phyloP scores from a whole-genome alignment of 2,888 invertebrate genomes.

The Eretmocerus hayati region DNA sequence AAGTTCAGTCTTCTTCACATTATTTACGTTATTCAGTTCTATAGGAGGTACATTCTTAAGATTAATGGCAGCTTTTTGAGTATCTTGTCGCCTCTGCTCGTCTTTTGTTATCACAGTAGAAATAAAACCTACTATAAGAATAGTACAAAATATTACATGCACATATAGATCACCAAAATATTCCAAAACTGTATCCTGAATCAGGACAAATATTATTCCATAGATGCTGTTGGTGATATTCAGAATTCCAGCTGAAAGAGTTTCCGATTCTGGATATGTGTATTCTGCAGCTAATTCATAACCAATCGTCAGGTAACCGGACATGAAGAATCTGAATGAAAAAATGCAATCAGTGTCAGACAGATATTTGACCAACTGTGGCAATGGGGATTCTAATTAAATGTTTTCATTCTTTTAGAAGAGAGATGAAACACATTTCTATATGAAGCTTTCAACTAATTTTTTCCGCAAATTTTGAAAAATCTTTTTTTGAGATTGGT shows the following conservation, averaged over 20 bases:
- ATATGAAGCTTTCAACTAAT: no score
- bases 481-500: no score
- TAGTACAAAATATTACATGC: slow-evolving; percentile 36
- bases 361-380: no score
- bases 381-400: no score
- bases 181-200: slow-evolving; percentile 37
- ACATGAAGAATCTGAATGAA: slow-evolving; percentile 64
- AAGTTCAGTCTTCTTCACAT: no score
- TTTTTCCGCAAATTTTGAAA: no score
- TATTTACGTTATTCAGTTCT: no score
- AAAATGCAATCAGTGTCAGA: no score
- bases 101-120: slow-evolving; percentile 37
- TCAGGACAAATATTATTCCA: slow-evolving; percentile 36
- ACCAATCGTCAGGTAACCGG: slow-evolving; percentile 65
- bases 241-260: slow-evolving; percentile 61
- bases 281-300: slow-evolving; percentile 70
- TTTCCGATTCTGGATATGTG: slow-evolving; percentile 67
- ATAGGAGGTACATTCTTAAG: slow-evolving; percentile 2
- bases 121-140: slow-evolving; percentile 35
- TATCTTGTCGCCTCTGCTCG: slow-evolving; percentile 36
- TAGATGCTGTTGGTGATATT: slow-evolving; percentile 51
- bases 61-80: slow-evolving; percentile 21
- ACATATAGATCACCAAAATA: slow-evolving; percentile 38
- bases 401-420: no score
- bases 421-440: no score